Percentiles rank a stretch among this genome's conserved stretches.
These are phyloP conservation scores for Heterodera schachtii DNA, from an alignment of 1,140 invertebrate genomes.

Conservation along the genomic window DNA sequence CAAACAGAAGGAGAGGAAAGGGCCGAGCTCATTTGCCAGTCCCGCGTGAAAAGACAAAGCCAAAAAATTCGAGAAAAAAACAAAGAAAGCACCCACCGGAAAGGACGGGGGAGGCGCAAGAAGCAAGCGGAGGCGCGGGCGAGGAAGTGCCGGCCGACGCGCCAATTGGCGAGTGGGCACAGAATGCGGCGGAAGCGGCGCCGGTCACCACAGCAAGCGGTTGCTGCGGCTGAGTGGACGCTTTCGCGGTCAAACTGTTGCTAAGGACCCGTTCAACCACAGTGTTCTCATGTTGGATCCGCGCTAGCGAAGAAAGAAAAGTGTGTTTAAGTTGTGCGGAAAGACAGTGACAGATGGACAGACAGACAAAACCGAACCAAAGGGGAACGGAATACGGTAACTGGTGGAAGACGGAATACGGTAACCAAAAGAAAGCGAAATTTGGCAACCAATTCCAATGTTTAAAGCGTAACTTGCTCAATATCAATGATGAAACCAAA, in stretches of 20 bases:
- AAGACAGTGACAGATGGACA: background rate
- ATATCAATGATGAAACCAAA: no score
- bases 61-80: background rate
- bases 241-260: constrained; percentile 27
- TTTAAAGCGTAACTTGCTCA: no score
- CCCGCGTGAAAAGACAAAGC: no score
- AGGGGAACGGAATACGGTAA: constrained; percentile 3
- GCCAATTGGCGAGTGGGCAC: background rate
- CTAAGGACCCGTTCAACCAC: constrained; percentile 60
- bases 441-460: no score
- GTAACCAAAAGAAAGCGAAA: no score
- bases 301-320: constrained; percentile 37
- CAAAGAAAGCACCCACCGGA: constrained; percentile 34
- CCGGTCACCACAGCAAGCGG: constrained; percentile 25
- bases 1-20: no score
- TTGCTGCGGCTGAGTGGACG: constrained; percentile 31
- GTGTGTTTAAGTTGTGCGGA: constrained; percentile 7
- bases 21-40: no score
- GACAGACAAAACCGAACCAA: constrained; percentile 8
- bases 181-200: constrained; percentile 16
- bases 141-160: constrained; percentile 38
- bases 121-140: constrained; percentile 36
- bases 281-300: constrained; percentile 64
- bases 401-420: no score
- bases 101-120: constrained; percentile 37